phyloP scores from a whole-genome alignment of 2,113 vertebrate genomes.

The Phalacrocorax carbo region DNA sequence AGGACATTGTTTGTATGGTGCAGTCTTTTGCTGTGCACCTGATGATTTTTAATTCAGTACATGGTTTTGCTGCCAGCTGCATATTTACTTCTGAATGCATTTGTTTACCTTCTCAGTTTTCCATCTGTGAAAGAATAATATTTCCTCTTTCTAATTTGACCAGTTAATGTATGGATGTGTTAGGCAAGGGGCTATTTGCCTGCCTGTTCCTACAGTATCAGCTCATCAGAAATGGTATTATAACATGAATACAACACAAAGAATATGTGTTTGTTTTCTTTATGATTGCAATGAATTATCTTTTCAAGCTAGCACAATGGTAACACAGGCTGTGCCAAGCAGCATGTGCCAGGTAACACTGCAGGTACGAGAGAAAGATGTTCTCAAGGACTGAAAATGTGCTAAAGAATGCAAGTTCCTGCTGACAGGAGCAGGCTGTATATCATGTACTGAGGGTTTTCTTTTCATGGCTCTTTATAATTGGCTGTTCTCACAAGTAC shows the following conservation, averaged over 20 bases:
- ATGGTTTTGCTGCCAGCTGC: neutral
- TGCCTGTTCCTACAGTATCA: neutral
- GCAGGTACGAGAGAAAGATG: neutral
- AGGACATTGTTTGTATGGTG: neutral
- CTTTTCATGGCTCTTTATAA: constrained; percentile 42
- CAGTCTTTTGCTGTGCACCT: neutral
- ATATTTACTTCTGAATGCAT: neutral
- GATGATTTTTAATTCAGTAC: neutral
- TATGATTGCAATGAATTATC: neutral
- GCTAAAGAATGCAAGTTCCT: neutral
- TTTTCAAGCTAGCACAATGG: neutral
- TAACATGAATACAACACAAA: neutral
- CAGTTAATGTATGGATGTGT: neutral
- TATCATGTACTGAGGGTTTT: neutral
- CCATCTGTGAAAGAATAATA: neutral
- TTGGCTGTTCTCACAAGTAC: neutral
- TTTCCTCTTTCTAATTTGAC: neutral
- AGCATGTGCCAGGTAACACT: neutral
- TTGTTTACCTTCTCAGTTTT: neutral
- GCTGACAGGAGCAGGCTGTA: constrained; percentile 6
- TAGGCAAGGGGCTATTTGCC: neutral
- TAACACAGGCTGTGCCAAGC: neutral
- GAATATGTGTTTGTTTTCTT: neutral
- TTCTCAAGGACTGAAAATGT: neutral
- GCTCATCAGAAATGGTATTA: neutral